Evolutionary conservation across 2,797 vertebrate species (phyloP), one percentile per base, ranked within the genome.

Genomic region (Loris lydekkerianus): DNA sequence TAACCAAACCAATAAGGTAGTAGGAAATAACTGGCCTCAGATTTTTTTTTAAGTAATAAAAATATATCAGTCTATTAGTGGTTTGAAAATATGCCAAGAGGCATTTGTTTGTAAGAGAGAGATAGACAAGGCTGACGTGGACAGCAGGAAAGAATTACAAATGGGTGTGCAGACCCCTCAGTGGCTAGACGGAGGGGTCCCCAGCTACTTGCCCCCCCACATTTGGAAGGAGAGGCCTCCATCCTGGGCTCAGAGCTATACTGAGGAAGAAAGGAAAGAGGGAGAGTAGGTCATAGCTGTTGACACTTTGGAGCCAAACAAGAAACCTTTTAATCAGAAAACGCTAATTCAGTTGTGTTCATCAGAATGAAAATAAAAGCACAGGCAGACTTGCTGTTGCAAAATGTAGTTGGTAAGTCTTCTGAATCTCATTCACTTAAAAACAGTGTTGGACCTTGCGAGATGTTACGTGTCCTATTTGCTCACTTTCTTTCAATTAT

Each of bases 401-500:
- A 75, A 91, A 69, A 63, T 34, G 2, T 27, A 81, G 94, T 5
- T 56, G 94, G 89, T 87, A 40, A 0, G 4, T 80, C 95, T 93
- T 93, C 93, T 85, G 94, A 96, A 37, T 92, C 67, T 89, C 91
- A 69, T 34, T 86, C 86, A 17, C 95, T 73, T 34, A 13, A 73
- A 73, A 34, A 10, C 65, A 69, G 65, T 0, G 53, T 60, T 76
- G 61, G 63, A 0, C 43, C 73, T 78, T 2, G 20, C 56, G 60
- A 95, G 91, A 87, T 76, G 23, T 65, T 61, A 61, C 0, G 3
- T 15, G 78, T 56, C 37, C 56, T 37, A 95, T 85, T 37, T 87
- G 92, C 84, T 93, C 73, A 75, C 97, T 92, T 91, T 96, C 97
- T 97, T 95, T 97, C 96, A 96, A 91, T 94, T 96, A 97, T 96